Evolutionary conservation across 2,888 invertebrate species (phyloP).

Genomic region (Lithosia quadra): DNA sequence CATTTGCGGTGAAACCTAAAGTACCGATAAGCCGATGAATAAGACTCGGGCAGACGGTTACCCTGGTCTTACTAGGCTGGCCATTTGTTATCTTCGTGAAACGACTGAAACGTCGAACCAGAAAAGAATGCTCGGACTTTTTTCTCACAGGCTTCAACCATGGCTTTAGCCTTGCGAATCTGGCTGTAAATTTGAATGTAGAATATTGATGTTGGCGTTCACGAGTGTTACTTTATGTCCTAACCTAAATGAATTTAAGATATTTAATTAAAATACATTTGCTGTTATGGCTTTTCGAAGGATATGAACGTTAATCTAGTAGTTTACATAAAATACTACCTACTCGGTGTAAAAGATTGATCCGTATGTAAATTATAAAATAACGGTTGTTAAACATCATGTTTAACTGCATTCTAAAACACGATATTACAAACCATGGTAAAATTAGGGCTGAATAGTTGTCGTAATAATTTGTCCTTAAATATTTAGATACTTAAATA

Average conservation of each 20-base stretch:
- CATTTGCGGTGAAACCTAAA: constrained; percentile 20
- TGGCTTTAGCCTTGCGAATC: background rate
- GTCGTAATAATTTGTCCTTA: background rate
- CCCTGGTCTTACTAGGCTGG: constrained; percentile 27
- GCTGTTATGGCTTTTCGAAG: background rate
- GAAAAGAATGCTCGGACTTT: background rate
- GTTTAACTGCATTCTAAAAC: too few species aligned
- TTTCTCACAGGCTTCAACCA: background rate
- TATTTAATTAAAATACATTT: too few species aligned
- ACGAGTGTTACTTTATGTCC: background rate
- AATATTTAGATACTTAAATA: background rate
- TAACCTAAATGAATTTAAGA: too few species aligned
- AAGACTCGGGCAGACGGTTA: constrained; percentile 25
- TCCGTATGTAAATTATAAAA: too few species aligned
- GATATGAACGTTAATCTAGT: too few species aligned
- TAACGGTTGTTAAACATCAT: too few species aligned
- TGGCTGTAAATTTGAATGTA: background rate
- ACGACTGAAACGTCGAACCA: background rate
- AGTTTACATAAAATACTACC: too few species aligned
- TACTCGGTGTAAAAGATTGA: too few species aligned
- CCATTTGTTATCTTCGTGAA: constrained; percentile 31
- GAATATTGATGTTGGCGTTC: background rate
- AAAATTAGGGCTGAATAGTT: background rate
- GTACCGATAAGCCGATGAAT: constrained; percentile 34
- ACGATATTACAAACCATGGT: background rate